phyloP scores from a whole-genome alignment of 2,113 vertebrate genomes.

The Balaeniceps rex region DNA sequence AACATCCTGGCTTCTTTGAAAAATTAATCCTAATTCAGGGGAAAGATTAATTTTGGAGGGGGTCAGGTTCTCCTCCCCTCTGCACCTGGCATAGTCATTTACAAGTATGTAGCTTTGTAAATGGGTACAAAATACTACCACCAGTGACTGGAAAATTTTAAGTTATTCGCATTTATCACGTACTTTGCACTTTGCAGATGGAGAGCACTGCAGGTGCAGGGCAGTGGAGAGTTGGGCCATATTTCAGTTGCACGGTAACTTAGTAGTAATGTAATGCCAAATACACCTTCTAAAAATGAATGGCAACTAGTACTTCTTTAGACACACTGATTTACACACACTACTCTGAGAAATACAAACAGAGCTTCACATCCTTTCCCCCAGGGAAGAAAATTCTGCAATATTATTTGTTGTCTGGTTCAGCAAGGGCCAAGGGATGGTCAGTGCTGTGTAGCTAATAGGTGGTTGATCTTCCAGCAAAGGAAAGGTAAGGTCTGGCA shows the following conservation, averaged over 20 bases:
- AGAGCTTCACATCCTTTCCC: neutral
- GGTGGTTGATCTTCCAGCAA: neutral
- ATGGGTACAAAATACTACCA: neutral
- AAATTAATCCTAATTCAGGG: neutral
- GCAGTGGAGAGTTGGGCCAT: neutral
- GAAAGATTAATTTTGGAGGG: neutral
- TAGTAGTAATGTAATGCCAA: neutral
- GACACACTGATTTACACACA: neutral
- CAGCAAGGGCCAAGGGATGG: accelerated
- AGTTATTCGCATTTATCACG: slow-evolving; percentile 18
- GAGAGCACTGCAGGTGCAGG: slow-evolving; percentile 1
- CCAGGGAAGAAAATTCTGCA: neutral
- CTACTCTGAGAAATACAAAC: neutral
- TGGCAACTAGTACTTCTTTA: neutral
- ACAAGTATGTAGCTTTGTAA: neutral
- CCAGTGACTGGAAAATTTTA: slow-evolving; percentile 1
- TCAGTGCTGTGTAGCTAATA: neutral
- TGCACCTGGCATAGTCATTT: slow-evolving; percentile 42
- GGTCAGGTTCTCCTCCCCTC: neutral
- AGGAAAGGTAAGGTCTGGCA: neutral
- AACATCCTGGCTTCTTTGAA: neutral
- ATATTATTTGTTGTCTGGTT: neutral
- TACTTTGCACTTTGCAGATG: neutral
- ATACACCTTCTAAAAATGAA: neutral
- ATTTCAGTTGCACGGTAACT: neutral